Percentiles rank a stretch among this genome's conserved stretches.
These are phyloP conservation scores for Rhamnusium bicolor DNA, from an alignment of 2,888 invertebrate species.

Conservation along the genomic window DNA sequence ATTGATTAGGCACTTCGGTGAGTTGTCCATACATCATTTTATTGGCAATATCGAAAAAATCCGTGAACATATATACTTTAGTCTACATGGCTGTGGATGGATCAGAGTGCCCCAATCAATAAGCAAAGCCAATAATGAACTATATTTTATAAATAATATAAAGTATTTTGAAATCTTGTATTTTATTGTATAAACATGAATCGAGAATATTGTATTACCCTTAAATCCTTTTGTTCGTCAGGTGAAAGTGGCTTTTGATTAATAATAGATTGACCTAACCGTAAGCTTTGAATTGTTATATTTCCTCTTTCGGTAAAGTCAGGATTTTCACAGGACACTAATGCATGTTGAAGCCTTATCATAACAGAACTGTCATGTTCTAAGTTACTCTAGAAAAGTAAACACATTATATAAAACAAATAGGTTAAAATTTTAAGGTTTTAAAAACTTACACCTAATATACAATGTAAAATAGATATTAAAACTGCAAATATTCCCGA, in stretches of 20 bases:
- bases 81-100: too few relatives aligned
- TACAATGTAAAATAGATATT: background rate
- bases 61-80: too few relatives aligned
- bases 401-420: background rate
- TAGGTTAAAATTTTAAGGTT: background rate
- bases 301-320: conserved; percentile 80
- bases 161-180: too few relatives aligned
- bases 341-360: conserved; percentile 80
- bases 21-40: too few relatives aligned
- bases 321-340: conserved; percentile 71
- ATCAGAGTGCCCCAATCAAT: too few relatives aligned
- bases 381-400: conserved; percentile 73
- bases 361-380: conserved; percentile 85
- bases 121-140: too few relatives aligned
- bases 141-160: too few relatives aligned
- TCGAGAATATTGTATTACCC: too few relatives aligned
- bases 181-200: too few relatives aligned
- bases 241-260: conserved; percentile 76
- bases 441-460: conserved; percentile 7
- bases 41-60: too few relatives aligned
- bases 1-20: too few relatives aligned
- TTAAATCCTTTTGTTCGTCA: conserved; percentile 74
- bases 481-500: background rate
- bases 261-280: conserved; percentile 77
- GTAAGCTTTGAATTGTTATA: conserved; percentile 80